Evolutionary conservation across 2,888 invertebrate genomes (phyloP).

Genomic region (Caenorhabditis afra): DNA sequence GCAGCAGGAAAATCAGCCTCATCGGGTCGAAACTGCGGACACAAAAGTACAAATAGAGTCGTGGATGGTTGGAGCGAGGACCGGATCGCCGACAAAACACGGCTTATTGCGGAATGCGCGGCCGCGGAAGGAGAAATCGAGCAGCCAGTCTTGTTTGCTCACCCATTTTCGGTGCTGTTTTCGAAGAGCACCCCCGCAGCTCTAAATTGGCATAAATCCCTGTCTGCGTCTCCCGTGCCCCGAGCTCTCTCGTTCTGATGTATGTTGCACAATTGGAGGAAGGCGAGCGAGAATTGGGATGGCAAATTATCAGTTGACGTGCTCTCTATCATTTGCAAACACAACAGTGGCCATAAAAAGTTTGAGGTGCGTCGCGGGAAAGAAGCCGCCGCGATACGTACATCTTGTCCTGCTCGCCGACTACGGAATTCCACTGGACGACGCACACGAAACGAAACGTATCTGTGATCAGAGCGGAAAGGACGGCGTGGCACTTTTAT

Average conservation of each 20-base stretch:
- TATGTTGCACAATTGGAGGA: conserved; percentile 22
- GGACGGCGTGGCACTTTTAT: conserved; percentile 10
- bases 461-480: not conserved
- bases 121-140: conserved; percentile 42
- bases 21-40: conserved; percentile 18
- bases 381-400: conserved; percentile 13
- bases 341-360: conserved; percentile 45
- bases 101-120: conserved; percentile 44
- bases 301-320: conserved; percentile 37
- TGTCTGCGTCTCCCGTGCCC: conserved; percentile 1
- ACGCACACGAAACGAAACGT: not conserved
- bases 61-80: not conserved
- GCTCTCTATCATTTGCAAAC: conserved; percentile 37
- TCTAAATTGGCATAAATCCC: conserved; percentile 20
- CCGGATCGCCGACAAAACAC: conserved; percentile 36
- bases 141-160: conserved; percentile 42
- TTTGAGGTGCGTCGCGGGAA: conserved; percentile 32
- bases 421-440: not conserved
- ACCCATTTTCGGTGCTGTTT: conserved; percentile 38
- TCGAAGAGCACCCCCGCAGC: not conserved
- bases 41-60: conserved; percentile 3
- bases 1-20: conserved; percentile 38
- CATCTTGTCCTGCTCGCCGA: conserved; percentile 2
- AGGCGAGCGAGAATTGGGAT: conserved; percentile 8
- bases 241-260: conserved; percentile 6